Evolutionary conservation across 2,113 vertebrate species (phyloP), one percentile per base, ranked within the genome.

Genomic region (Prionailurus viverrinus): DNA sequence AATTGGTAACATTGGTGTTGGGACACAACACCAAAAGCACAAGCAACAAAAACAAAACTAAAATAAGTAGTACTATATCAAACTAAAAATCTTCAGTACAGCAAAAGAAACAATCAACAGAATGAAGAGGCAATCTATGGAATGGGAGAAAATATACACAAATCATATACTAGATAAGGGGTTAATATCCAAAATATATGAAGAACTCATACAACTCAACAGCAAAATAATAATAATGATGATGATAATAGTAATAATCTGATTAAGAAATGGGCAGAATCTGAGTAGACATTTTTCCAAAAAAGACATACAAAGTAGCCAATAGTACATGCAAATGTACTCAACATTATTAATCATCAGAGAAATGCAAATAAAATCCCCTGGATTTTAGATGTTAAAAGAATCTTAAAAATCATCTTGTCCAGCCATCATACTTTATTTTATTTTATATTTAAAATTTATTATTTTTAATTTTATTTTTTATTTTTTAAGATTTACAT

Each of bases 41-140:
- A 76, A 63, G 8, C 39, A 65, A 65, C 73, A 65, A 89, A 78
- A 25, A 16, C 31, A 78, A 79, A 55, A 58, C 13, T 51, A 51
- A 51, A 51, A 51, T 51, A 71, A 45, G 5, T 18, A 41, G 4
- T 36, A 71, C 63, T 33, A 71, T 18, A 82, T 82, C n/a, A 41
- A 61, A 71, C 21, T n/a, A 89, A 90, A 90, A 90, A 90, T 41
- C 51, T 58, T 71, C n/a, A 82, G 25, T n/a, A 69, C 45, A 92
- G 48, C 2, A 7, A 82, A 91, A 58, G 65, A 33, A 91, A 69
- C 73, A 76, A 80, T 25, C 12, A 10, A 41, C 16, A 81, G 10
- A 68, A 81, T 81, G 18, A 65, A 89, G 29, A 78, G 19, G 15
- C 21, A 78, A 25, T 29, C 31, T n/a, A 48, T 2, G 25, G 58